Base-by-base conservation (phyloP, 2,888 invertebrate genomes). In the Lasioglossum zephyrum region DNA sequence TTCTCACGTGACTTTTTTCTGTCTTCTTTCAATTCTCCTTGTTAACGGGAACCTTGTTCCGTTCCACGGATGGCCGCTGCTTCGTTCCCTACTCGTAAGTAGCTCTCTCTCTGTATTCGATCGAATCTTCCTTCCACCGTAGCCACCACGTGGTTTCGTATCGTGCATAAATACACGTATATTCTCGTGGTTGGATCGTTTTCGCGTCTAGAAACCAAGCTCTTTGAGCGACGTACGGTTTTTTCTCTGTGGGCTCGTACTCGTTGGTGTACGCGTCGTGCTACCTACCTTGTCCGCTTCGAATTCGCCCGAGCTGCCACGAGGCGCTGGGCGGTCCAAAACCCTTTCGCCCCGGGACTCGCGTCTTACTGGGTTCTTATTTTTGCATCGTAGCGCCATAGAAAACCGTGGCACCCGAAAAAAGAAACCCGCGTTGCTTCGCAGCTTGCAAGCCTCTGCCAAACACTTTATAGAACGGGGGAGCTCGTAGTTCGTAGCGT, bases 11-110 rank as follows among this genome's bases (percentile, higher is more conserved):
- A 88, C 79, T 6, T 31, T 86, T 63, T 86, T 87, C 81, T 87
- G 79, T 87, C 89, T 89, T 90, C 90, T 90, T 89, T 77, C 86
- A 85, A 83, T 81, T 88, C 80, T 80, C 81, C 89, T 88, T 90
- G 86, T 87, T 87, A 89, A 90, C 66, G 89, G 88, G 47, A 81
- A 87, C 76, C 31, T 31, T 31, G 60, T 77, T 79, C 73, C 84
- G 73, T 78, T 53, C 31, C 79, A 73, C 73, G 81, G 86, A 78
- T 86, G 81, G 89, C 57, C 76, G 86, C 88, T 80, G 90, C 82
- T 76, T 88, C 73, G 49, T 75, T 74, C 57, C 87, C 63, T 31
- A 63, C 31, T 63, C 80, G 89, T 89, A 90, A 89, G 88, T 90
- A 89, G 82, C 44, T 81, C 73, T 63, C 63, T 63, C 63, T 63